phyloP scores from a whole-genome alignment of 1,140 invertebrate genomes.

The Caligus rogercresseyi region DNA sequence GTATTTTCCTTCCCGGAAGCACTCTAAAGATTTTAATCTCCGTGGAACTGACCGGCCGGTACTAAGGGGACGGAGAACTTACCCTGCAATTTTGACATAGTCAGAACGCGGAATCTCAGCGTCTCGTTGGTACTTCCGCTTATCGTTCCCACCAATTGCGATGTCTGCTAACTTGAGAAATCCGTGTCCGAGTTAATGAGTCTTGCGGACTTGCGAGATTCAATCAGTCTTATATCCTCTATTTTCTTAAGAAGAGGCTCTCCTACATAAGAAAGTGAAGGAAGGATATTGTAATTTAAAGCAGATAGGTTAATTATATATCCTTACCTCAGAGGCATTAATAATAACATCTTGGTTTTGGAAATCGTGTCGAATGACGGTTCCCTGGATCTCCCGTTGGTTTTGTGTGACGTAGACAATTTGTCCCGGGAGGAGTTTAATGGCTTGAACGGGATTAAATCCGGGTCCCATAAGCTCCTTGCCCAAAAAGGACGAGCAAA shows the following conservation, averaged over 20 bases:
- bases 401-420: constrained; percentile 80
- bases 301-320: too few species aligned
- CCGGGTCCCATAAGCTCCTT: constrained; percentile 75
- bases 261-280: neutral
- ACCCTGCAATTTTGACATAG: constrained; percentile 17
- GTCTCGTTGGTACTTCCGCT: neutral
- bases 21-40: too few species aligned
- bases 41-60: too few species aligned
- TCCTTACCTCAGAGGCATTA: neutral
- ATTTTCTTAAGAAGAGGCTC: constrained; percentile 28
- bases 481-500: constrained; percentile 49
- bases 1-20: too few species aligned
- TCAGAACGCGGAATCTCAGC: neutral
- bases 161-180: constrained; percentile 55
- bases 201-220: constrained; percentile 81
- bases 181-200: constrained; percentile 84
- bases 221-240: constrained; percentile 77
- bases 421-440: constrained; percentile 52
- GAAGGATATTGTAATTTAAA: neutral
- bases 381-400: constrained; percentile 70
- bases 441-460: constrained; percentile 44
- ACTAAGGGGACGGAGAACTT: too few species aligned
- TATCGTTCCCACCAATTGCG: constrained; percentile 24
- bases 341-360: constrained; percentile 12
- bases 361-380: constrained; percentile 45